Conservation (phyloP, 2,113 vertebrate species). For the Cettia cetti region DNA sequence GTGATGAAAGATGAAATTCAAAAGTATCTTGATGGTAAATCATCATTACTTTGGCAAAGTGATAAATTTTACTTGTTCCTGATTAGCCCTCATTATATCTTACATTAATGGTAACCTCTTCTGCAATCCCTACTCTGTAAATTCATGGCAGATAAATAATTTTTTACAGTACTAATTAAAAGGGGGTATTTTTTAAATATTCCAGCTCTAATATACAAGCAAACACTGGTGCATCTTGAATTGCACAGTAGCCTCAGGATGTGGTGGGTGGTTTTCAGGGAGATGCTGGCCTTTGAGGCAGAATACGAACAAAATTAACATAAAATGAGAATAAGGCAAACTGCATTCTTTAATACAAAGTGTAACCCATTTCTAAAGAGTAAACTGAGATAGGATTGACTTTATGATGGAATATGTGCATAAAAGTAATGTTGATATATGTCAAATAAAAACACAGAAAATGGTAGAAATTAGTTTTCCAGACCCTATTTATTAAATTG, state of each 20-base stretch:
- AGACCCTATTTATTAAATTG: neutral
- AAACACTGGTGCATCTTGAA: neutral
- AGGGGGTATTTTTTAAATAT: neutral
- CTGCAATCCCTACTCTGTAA: neutral
- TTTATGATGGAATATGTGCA: neutral
- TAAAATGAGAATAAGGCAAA: neutral
- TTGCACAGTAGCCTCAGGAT: neutral
- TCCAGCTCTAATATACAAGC: neutral
- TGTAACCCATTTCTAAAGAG: neutral
- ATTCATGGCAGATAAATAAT: neutral
- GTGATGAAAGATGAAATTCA: neutral
- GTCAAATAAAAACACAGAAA: neutral
- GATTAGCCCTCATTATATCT: neutral
- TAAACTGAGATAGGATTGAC: neutral
- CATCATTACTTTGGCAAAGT: neutral
- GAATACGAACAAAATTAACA: neutral
- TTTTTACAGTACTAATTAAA: constrained; percentile 11
- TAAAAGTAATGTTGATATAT: neutral
- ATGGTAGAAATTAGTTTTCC: neutral
- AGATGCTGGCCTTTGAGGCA: neutral
- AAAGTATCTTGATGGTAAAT: neutral
- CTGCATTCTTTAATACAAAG: neutral
- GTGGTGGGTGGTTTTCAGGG: neutral
- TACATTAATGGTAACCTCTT: neutral
- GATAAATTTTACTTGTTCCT: neutral